A percentile compares a stretch with the other conserved stretches of the same genome.
phyloP scores from a whole-genome alignment of 2,888 invertebrate genomes.

The Drosophila bunnanda region DNA sequence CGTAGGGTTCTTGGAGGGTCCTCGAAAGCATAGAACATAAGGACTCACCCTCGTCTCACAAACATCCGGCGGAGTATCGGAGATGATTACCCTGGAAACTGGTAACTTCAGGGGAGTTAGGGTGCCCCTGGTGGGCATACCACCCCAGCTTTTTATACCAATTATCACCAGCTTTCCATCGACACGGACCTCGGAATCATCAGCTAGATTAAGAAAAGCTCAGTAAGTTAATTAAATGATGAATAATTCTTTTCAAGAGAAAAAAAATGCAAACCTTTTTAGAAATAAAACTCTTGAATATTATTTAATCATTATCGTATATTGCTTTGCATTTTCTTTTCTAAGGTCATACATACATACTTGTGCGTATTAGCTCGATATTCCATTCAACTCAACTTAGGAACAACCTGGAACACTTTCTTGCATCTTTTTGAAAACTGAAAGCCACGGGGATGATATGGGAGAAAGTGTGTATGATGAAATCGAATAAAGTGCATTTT shows the following conservation, averaged over 20 bases:
- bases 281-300: neutral
- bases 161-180: constrained; percentile 86
- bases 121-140: constrained; percentile 87
- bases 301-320: neutral
- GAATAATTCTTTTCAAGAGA: constrained; percentile 2
- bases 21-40: neutral
- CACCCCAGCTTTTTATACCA: constrained; percentile 88
- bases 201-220: constrained; percentile 30
- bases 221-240: constrained; percentile 39
- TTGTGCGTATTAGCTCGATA: constrained; percentile 41
- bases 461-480: neutral
- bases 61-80: constrained; percentile 88
- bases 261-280: neutral
- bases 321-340: neutral
- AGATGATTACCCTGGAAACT: constrained; percentile 87
- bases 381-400: constrained; percentile 81
- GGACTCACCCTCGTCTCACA: constrained; percentile 86
- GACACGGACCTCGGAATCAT: constrained; percentile 19
- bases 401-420: constrained; percentile 21
- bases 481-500: constrained; percentile 4
- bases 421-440: constrained; percentile 3
- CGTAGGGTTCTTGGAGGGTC: too few relatives aligned
- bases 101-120: constrained; percentile 85
- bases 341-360: constrained; percentile 19
- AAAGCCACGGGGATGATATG: neutral